Evolutionary conservation across 1,140 invertebrate genomes (phyloP).

Genomic region (Papilio glaucus): DNA sequence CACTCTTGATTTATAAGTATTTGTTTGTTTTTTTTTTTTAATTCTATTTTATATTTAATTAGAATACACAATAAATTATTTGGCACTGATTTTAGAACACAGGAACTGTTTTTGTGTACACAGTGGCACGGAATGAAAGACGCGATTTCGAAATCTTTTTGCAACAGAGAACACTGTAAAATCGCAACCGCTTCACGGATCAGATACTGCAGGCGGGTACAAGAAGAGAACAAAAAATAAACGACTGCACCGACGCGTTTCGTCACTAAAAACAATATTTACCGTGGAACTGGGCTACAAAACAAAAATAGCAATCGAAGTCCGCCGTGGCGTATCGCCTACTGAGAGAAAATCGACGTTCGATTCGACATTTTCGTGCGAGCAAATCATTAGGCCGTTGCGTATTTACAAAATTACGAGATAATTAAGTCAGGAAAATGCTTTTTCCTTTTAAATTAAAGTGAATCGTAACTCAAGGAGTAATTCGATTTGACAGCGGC

Average conservation of each 20-base stretch:
- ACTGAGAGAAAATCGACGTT: slow-evolving; percentile 33
- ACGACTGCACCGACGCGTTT: slow-evolving; percentile 61
- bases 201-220: slow-evolving; percentile 43
- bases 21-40: not conserved
- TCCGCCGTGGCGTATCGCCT: slow-evolving; percentile 41
- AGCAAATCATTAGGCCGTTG: slow-evolving; percentile 43
- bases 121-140: slow-evolving; percentile 47
- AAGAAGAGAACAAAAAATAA: slow-evolving; percentile 54
- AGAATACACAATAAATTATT: slow-evolving; percentile 42
- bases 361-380: slow-evolving; percentile 44
- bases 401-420: slow-evolving; percentile 52
- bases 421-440: slow-evolving; percentile 69
- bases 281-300: slow-evolving; percentile 69
- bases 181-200: slow-evolving; percentile 57
- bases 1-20: not conserved
- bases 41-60: not conserved
- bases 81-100: slow-evolving; percentile 56
- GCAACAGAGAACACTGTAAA: slow-evolving; percentile 42
- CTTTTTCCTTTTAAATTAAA: slow-evolving; percentile 68
- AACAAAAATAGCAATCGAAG: slow-evolving; percentile 74
- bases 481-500: slow-evolving; percentile 77
- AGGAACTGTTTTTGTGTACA: slow-evolving; percentile 43
- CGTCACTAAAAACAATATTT: slow-evolving; percentile 78
- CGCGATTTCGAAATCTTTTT: slow-evolving; percentile 54
- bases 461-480: slow-evolving; percentile 59